Base-by-base conservation (phyloP, 92 coral and sea anemone genomes). In the Heliopora coerulea region DNA sequence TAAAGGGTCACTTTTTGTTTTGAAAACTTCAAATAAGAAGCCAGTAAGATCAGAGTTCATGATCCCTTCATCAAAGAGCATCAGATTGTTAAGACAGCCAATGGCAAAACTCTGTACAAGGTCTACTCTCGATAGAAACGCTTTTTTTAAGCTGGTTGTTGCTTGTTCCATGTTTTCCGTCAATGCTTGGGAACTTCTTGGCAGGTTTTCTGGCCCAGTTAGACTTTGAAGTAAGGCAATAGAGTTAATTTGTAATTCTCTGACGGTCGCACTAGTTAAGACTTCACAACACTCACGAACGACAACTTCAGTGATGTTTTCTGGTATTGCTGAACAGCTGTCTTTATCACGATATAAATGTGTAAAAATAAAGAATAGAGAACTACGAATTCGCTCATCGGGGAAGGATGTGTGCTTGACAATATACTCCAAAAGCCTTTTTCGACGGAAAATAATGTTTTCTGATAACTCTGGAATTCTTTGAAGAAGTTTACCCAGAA, bases 21-120 rank as follows among this genome's bases (percentile, higher is more conserved):
- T 91, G 64, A 92, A 62, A 62, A 82, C 96, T 75, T 87, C 97
- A 19, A 92, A 83, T 8, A 92, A 66, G 64, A 92, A 85, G 63
- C 90, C 97, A 80, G 77, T 68, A 66, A 78, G 42, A 42, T 59
- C 26, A 65, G 79, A n/a, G 34, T 79, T 28, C 31, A 65, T 0
- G 44, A 66, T 60, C 83, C 85, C 17, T 74, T 62, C 27, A 44
- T 67, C 28, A 87, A 76, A 63, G 83, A n/a, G 0, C 9, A 49
- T 24, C 62, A 33, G 21, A 26, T 62, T 35, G 34, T 58, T 52
- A 42, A 52, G 75, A 69, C 73, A 41, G 18, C 29, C 48, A 49
- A 59, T 29, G 39, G 62, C 66, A 11, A 48, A 0, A 14, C 57
- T 73, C 75, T 89, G 91, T 29, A 92, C 65, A 13, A 81, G 83